Base-by-base conservation (phyloP, 1,140 invertebrate genomes). In the Drosophila bocqueti region DNA sequence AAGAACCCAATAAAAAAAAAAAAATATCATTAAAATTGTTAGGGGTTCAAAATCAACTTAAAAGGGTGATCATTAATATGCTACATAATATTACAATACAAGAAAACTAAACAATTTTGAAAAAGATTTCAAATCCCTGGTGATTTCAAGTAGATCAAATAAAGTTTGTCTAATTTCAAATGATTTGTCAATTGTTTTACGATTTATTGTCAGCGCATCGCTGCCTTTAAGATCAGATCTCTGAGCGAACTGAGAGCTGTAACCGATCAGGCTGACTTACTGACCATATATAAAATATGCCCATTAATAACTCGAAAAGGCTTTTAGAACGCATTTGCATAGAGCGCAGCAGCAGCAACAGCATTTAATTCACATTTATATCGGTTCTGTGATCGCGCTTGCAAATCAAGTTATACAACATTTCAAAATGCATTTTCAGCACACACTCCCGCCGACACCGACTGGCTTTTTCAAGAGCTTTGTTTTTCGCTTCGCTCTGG, bases 381-480 rank as follows among this genome's bases (percentile, higher is more conserved):
- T 50, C 43, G 26, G 47, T 40, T 46, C 42, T 43, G 57, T 16
- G 63, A 40, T 54, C 59, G 50, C 66, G 83, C 83, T 73, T 52
- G 72, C 64, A 80, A 87, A 84, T 87, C 84, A 89, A 87, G 84
- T 87, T 87, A 74, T 68, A 63, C 84, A 89, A 89, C 84, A 87
- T 89, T 83, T 87, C 47, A 67, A 74, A 65, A 68, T 77, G 63
- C 54, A 80, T 47, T 79, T 79, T 79, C 65, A 73, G 67, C 71
- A 73, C 40, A 50, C 49, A 18, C 50, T 18, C 49, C 50, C 68
- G 50, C 34, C 36, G 21, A 7, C 68, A 31, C 18, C 36, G 21
- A 13, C n/a, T 38, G 15, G 18, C 52, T 24, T 49, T 49, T 16
- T 15, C 46, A 26, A 26, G 29, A 52, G 29, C 11, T 24, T 45